A percentile compares a stretch with the other conserved stretches of the same genome.
phyloP scores from a whole-genome alignment of 2,888 invertebrate species.

The Perizoma flavofasciatum region DNA sequence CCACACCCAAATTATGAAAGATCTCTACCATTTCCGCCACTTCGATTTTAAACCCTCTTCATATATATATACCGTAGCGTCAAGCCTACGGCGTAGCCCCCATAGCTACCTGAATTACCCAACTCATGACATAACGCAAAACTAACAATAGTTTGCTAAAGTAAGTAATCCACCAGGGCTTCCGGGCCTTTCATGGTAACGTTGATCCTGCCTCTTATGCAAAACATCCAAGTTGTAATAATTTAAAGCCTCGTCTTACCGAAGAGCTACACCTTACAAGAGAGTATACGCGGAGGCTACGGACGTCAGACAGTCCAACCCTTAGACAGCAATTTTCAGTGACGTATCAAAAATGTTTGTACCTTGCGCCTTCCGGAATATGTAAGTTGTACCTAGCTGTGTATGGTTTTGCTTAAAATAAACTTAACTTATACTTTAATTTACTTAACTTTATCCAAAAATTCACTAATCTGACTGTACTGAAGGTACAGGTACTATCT shows the following conservation, averaged over 20 bases:
- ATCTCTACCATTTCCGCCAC: too few relatives aligned
- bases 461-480: too few relatives aligned
- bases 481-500: too few relatives aligned
- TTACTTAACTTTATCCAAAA: too few relatives aligned
- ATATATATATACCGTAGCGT: too few relatives aligned
- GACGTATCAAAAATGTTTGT: not conserved
- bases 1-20: too few relatives aligned
- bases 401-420: not conserved
- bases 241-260: conserved; percentile 9
- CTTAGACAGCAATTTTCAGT: not conserved
- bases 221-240: conserved; percentile 9
- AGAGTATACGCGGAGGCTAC: not conserved
- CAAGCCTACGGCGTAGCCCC: too few relatives aligned
- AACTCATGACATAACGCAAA: conserved; percentile 5
- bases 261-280: not conserved
- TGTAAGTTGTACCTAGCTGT: not conserved
- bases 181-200: conserved; percentile 3
- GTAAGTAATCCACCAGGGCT: conserved; percentile 4
- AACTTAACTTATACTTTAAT: too few relatives aligned
- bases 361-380: too few relatives aligned
- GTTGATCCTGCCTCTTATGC: conserved; percentile 7
- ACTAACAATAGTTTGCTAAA: conserved; percentile 3
- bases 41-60: too few relatives aligned
- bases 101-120: too few relatives aligned
- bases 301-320: not conserved